A percentile compares a stretch with the other conserved stretches of the same genome.
Evolutionary conservation across 2,888 invertebrate genomes (phyloP).

Genomic region (Aricia artaxerxes): DNA sequence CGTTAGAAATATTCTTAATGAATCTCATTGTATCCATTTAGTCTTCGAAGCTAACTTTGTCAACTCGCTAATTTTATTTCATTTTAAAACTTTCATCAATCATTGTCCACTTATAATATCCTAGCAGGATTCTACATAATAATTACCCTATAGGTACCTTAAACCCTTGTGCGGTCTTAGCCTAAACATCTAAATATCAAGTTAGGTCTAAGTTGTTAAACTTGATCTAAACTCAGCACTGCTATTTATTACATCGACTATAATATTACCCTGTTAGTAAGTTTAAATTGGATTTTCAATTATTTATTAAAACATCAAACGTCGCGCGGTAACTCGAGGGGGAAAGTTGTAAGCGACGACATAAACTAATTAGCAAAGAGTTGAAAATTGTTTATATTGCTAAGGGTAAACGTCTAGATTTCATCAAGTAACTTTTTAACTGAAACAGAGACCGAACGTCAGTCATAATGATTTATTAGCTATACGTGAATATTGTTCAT

Average conservation of each 20-base stretch:
- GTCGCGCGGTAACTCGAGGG: not conserved
- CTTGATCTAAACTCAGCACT: constrained; percentile 10
- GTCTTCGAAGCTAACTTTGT: too few species aligned
- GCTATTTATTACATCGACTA: constrained; percentile 26
- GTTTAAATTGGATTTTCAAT: constrained; percentile 29
- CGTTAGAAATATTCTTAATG: not conserved
- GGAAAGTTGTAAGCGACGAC: not conserved
- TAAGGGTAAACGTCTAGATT: constrained; percentile 10
- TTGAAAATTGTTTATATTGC: constrained; percentile 10
- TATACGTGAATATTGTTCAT: not conserved
- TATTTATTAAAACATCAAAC: constrained; percentile 30
- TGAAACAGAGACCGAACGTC: not conserved
- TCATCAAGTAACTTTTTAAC: not conserved
- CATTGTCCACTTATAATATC: too few species aligned
- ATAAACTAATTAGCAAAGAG: constrained; percentile 27
- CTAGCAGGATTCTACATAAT: not conserved
- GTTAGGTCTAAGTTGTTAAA: constrained; percentile 17
- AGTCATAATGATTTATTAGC: not conserved
- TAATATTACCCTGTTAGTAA: constrained; percentile 26
- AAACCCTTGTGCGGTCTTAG: not conserved
- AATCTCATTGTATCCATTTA: not conserved
- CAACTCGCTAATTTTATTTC: too few species aligned
- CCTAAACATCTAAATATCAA: not conserved
- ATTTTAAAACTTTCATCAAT: too few species aligned
- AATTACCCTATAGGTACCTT: not conserved